Base-by-base conservation (phyloP, 1,140 invertebrate genomes). In the Brachionus koreanus region DNA sequence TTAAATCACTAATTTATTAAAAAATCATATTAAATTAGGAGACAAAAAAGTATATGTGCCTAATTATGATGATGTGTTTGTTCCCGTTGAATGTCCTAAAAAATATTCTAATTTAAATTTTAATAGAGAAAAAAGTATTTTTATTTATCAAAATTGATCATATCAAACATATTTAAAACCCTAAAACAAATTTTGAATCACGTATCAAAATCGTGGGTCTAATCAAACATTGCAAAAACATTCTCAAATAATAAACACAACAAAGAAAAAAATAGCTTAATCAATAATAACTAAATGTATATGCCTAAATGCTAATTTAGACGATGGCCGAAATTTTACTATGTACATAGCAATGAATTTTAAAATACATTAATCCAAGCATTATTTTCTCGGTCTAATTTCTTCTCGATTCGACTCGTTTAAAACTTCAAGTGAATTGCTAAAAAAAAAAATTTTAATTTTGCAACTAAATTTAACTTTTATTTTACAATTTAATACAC, bases 391-490 rank as follows among this genome's bases (percentile, higher is more conserved):
- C 33, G 63, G 25, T 65, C 63, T 65, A 33, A 37, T 65, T 65
- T 37, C 13, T 65, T 65, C 29, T 65, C 33, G 25, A 29, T 65
- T 37, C 25, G 63, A 12, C 33, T 65, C n/a, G 9, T 37, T 65
- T 65, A 65, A 37, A 65, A 65, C 13, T 65, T 65, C 33, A 37
- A 65, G 29, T 65, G 63, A 33, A 65, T 65, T 29, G 33, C 12
- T 65, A 19, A 65, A 37, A 0, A 65, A 33, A 65, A n/a, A n/a
- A n/a, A n/a, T n/a, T 5, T 37, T 5, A 35, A 65, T 37, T 39
- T 39, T 39, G 65, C 65, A 42, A 69, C 65, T 69, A 69, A 69
- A 42, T 69, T 69, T 69, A 69, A 69, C 13, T 39, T 69, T 57
- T 57, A 57, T 57, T 57, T 16, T 57, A 19, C 6, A 57, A 57